Conservation (phyloP, 2,888 invertebrate genomes). For the Netelia fuscicornis region DNA sequence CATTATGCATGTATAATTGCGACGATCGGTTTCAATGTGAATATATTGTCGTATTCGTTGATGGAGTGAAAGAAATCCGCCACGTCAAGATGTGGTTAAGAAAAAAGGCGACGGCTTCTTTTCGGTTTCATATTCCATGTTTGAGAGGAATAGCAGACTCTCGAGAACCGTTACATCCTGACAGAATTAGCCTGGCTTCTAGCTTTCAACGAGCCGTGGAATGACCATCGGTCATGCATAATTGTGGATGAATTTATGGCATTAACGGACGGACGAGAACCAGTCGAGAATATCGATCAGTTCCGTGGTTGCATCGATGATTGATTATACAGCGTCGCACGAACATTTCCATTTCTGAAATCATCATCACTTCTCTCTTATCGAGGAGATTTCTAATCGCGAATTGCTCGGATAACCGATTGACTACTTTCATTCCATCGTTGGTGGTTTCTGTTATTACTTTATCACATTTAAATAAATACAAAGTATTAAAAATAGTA, state of each 20-base stretch:
- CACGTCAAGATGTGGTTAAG: background rate
- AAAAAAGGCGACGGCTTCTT: background rate
- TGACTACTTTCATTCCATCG: slow-evolving; percentile 2
- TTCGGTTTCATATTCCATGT: background rate
- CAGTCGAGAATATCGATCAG: slow-evolving; percentile 12
- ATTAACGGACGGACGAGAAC: background rate
- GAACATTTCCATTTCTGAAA: background rate
- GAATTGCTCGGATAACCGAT: slow-evolving; percentile 14
- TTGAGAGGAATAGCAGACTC: slow-evolving; percentile 5
- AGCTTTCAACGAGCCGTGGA: slow-evolving; percentile 45
- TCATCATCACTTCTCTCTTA: background rate
- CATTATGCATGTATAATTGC: slow-evolving; percentile 27
- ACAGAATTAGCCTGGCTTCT: slow-evolving; percentile 35
- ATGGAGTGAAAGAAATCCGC: background rate
- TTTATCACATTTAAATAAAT: slow-evolving; percentile 6
- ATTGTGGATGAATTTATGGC: slow-evolving; percentile 29
- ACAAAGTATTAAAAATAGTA: too few relatives aligned
- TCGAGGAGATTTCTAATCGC: slow-evolving; percentile 50
- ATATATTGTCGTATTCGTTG: background rate
- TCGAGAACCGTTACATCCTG: background rate
- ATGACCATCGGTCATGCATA: slow-evolving; percentile 25
- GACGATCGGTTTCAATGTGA: slow-evolving; percentile 14
- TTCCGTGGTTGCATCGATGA: slow-evolving; percentile 30
- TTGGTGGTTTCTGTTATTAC: background rate
- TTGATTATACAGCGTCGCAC: slow-evolving; percentile 14